Evolutionary conservation across 2,888 invertebrate species (phyloP).

Genomic region (Choreutis nemorana): DNA sequence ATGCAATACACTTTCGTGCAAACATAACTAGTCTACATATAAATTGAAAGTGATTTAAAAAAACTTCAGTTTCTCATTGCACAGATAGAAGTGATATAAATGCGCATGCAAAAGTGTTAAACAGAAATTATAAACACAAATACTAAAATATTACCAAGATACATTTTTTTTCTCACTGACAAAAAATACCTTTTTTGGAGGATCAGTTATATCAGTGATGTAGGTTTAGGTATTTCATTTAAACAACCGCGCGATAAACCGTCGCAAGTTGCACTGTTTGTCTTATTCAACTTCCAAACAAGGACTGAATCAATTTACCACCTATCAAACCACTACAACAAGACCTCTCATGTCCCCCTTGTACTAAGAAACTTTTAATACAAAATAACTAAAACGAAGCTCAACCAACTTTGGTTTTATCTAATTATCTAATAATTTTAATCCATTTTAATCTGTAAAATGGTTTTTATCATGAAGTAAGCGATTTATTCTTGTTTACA

Average conservation of each 20-base stretch:
- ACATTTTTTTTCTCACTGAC: too few species aligned
- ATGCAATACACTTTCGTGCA: too few species aligned
- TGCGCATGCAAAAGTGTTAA: not conserved
- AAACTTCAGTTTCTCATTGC: too few species aligned
- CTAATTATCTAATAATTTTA: too few species aligned
- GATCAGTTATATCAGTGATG: slow-evolving; percentile 23
- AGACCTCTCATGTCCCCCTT: slow-evolving; percentile 9
- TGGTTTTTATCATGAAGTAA: slow-evolving; percentile 9
- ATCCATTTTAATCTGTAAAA: slow-evolving; percentile 35
- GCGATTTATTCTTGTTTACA: slow-evolving; percentile 5
- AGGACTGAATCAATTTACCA: slow-evolving; percentile 2
- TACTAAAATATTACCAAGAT: not conserved
- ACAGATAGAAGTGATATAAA: not conserved
- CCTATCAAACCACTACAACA: slow-evolving; percentile 7
- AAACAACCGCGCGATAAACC: slow-evolving; percentile 3
- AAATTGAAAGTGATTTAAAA: too few species aligned
- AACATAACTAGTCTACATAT: too few species aligned
- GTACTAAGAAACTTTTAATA: slow-evolving; percentile 8
- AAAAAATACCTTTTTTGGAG: slow-evolving; percentile 21
- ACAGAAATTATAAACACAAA: not conserved
- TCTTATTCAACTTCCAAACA: slow-evolving; percentile 7
- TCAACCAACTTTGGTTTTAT: not conserved
- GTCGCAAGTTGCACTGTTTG: slow-evolving; percentile 9
- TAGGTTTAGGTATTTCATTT: slow-evolving; percentile 19
- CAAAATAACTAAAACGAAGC: not conserved